Evolutionary conservation across 2,888 invertebrate genomes (phyloP).

Genomic region (Caenorhabditis sp.): DNA sequence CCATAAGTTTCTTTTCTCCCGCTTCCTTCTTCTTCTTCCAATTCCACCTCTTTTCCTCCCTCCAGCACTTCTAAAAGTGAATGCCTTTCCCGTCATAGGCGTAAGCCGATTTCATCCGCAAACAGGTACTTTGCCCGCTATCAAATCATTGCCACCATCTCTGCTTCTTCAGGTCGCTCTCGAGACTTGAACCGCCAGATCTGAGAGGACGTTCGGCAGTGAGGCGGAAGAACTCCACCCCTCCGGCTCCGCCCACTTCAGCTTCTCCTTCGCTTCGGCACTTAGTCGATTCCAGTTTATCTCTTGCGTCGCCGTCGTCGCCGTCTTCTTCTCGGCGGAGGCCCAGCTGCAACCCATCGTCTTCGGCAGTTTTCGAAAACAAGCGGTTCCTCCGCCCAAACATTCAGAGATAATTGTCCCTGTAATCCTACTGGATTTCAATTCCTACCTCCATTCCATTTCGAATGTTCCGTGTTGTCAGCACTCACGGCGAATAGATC

Average conservation of each 20-base stretch:
- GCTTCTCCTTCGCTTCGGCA: slow-evolving; percentile 21
- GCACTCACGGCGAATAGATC: no score
- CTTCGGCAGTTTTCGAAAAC: slow-evolving; percentile 39
- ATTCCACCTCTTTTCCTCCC: not conserved
- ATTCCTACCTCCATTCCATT: not conserved
- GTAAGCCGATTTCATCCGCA: not conserved
- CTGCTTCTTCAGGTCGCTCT: not conserved
- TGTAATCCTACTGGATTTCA: slow-evolving; percentile 41
- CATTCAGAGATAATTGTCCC: slow-evolving; percentile 26
- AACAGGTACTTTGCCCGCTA: slow-evolving; percentile 11
- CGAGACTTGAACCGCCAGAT: slow-evolving; percentile 1
- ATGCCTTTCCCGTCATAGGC: not conserved
- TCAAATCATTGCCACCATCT: slow-evolving; percentile 8
- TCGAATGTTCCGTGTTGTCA: no score
- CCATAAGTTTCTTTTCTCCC: slow-evolving; percentile 6
- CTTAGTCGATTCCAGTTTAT: slow-evolving; percentile 51
- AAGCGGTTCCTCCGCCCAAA: not conserved
- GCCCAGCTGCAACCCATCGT: not conserved
- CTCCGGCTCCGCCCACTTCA: slow-evolving; percentile 12
- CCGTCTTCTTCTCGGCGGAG: not conserved
- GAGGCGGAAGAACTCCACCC: slow-evolving; percentile 25
- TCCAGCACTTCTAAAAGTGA: not conserved
- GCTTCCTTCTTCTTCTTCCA: not conserved
- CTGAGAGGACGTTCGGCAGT: slow-evolving; percentile 28
- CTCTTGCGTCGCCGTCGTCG: slow-evolving; percentile 22